Evolutionary conservation across 2,888 invertebrate species (phyloP).

Genomic region (Beris chalybata): DNA sequence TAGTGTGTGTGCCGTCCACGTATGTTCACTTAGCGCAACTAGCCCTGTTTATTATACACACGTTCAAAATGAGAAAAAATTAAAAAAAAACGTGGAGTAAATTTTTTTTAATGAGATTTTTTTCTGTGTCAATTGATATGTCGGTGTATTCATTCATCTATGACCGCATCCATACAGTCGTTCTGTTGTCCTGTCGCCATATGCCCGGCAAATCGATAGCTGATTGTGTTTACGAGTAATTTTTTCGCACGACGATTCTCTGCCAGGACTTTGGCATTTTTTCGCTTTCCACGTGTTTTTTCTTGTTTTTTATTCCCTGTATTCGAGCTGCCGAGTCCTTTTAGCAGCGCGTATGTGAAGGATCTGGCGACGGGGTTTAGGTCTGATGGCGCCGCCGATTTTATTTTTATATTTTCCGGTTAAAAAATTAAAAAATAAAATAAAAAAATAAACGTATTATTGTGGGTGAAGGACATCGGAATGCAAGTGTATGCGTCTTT

Average conservation of each 20-base stretch:
- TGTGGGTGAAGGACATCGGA: slow-evolving; percentile 38
- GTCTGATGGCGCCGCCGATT: slow-evolving; percentile 24
- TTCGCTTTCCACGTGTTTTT: slow-evolving; percentile 6
- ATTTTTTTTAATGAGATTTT: slow-evolving; percentile 22
- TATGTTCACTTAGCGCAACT: no score
- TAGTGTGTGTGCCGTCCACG: no score
- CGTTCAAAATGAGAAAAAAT: slow-evolving; percentile 2
- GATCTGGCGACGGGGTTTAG: slow-evolving; percentile 4
- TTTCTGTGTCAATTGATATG: slow-evolving; percentile 24
- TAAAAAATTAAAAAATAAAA: slow-evolving; percentile 30
- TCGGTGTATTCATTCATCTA: slow-evolving; percentile 6
- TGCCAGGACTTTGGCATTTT: slow-evolving; percentile 19
- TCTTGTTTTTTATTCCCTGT: neutral
- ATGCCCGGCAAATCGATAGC: slow-evolving; percentile 27
- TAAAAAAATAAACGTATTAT: slow-evolving; percentile 32
- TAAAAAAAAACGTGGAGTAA: slow-evolving; percentile 1
- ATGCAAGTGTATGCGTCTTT: slow-evolving; percentile 30
- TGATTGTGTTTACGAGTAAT: slow-evolving; percentile 23
- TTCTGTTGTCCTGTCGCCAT: neutral
- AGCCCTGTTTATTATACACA: neutral
- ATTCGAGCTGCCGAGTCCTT: neutral
- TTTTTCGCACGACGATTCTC: slow-evolving; percentile 9
- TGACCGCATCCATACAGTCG: neutral
- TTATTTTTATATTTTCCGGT: slow-evolving; percentile 27
- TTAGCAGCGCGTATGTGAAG: neutral